phyloP scores from a whole-genome alignment of 2,888 invertebrate species.

The Drosophila vallismaia region DNA sequence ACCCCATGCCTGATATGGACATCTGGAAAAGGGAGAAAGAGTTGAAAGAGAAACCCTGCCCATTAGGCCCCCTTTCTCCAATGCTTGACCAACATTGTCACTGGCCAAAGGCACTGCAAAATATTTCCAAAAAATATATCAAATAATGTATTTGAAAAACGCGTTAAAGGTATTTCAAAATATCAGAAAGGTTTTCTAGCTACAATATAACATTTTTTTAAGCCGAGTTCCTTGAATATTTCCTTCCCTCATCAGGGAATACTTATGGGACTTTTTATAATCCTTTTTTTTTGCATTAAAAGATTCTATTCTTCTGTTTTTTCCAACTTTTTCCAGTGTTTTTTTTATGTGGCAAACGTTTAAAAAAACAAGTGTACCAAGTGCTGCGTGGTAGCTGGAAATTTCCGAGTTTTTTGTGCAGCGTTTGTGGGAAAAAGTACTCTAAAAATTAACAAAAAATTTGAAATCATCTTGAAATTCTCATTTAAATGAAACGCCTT shows the following conservation, averaged over 20 bases:
- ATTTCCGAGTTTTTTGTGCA: background rate
- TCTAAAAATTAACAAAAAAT: too few relatives aligned
- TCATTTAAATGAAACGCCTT: background rate
- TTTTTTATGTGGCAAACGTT: background rate
- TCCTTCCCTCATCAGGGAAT: slow-evolving; percentile 4
- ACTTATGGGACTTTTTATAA: slow-evolving; percentile 18
- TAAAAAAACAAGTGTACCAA: slow-evolving; percentile 4
- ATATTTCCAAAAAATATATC: too few relatives aligned
- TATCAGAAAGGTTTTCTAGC: too few relatives aligned
- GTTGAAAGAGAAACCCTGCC: slow-evolving; percentile 8
- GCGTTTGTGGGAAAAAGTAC: too few relatives aligned
- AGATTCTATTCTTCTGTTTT: slow-evolving; percentile 12
- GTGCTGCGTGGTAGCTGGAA: slow-evolving; percentile 12
- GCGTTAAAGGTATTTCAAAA: too few relatives aligned
- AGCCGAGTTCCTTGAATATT: background rate
- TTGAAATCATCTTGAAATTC: too few relatives aligned
- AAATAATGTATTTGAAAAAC: too few relatives aligned
- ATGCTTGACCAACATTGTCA: slow-evolving; percentile 26
- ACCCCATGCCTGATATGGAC: background rate
- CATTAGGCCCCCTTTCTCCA: slow-evolving; percentile 5
- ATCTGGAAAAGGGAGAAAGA: slow-evolving; percentile 4
- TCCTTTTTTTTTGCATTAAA: slow-evolving; percentile 31
- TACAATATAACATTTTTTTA: background rate
- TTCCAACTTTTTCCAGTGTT: background rate
- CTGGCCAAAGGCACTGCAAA: slow-evolving; percentile 6